A percentile compares a stretch with the other conserved stretches of the same genome.
Evolutionary conservation across 2,888 invertebrate genomes (phyloP).

Genomic region (Plebejus argus): DNA sequence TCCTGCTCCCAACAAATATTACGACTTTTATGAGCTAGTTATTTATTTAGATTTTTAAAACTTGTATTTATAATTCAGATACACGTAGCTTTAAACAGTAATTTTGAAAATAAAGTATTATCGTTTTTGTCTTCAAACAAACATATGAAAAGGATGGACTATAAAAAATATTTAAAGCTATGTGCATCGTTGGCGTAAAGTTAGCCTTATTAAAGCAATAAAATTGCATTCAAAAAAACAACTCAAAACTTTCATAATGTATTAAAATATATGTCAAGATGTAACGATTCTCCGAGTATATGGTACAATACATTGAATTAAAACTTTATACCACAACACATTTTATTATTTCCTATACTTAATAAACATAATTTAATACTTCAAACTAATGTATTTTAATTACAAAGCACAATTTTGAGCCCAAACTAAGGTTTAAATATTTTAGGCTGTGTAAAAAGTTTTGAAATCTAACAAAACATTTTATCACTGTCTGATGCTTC

Average conservation of each 20-base stretch:
- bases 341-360: constrained; percentile 5
- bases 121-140: not conserved
- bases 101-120: not conserved
- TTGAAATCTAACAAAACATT: no score
- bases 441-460: no score
- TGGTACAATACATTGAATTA: constrained; percentile 28
- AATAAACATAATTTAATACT: not conserved
- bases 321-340: constrained; percentile 27
- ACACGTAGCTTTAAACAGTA: not conserved
- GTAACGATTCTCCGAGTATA: constrained; percentile 21
- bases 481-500: no score
- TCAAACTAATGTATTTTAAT: not conserved
- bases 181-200: constrained; percentile 1
- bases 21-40: constrained; percentile 62
- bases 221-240: constrained; percentile 23
- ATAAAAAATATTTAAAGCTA: not conserved
- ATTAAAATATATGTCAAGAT: constrained; percentile 31
- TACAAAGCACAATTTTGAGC: not conserved
- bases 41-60: constrained; percentile 30
- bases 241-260: constrained; percentile 24
- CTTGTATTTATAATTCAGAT: not conserved
- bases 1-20: constrained; percentile 71
- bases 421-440: no score
- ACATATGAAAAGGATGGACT: not conserved
- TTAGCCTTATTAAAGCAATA: constrained; percentile 11